A percentile compares a stretch with the other conserved stretches of the same genome.
These are phyloP conservation scores for Pegea sp. DNA, from an alignment of 23 tunicate genomes.

Conservation along the genomic window DNA sequence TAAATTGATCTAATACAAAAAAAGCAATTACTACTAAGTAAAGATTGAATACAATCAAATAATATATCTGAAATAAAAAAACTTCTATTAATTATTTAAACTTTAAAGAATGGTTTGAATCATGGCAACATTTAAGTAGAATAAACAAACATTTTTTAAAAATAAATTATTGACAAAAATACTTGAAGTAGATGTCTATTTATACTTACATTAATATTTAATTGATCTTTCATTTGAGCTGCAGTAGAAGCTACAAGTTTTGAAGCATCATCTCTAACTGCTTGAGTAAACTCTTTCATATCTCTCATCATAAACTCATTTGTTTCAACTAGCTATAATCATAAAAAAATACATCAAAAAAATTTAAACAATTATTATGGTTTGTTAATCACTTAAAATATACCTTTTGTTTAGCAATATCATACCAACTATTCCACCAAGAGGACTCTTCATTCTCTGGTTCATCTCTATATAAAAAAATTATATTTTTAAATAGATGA, in stretches of 20 bases:
- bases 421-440: too few relatives aligned
- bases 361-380: too few relatives aligned
- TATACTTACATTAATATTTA: constrained; percentile 55
- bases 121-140: too few relatives aligned
- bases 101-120: background rate
- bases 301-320: constrained; percentile 73
- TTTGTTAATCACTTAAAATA: too few relatives aligned
- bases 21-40: background rate
- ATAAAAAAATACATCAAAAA: too few relatives aligned
- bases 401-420: too few relatives aligned
- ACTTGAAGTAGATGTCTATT: background rate
- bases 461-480: too few relatives aligned
- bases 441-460: too few relatives aligned
- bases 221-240: constrained; percentile 79
- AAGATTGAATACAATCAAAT: background rate
- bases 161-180: background rate
- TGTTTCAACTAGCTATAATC: constrained; percentile 61
- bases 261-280: constrained; percentile 67
- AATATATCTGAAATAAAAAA: background rate
- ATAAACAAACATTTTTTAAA: background rate
- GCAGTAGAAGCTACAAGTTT: constrained; percentile 74
- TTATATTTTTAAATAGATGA: too few relatives aligned
- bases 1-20: constrained; percentile 26
- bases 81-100: background rate
- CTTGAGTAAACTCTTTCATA: constrained; percentile 69